These are phyloP conservation scores for Tryphoninae sp. DNA, from an alignment of 2,888 invertebrate species.

Conservation along the genomic window DNA sequence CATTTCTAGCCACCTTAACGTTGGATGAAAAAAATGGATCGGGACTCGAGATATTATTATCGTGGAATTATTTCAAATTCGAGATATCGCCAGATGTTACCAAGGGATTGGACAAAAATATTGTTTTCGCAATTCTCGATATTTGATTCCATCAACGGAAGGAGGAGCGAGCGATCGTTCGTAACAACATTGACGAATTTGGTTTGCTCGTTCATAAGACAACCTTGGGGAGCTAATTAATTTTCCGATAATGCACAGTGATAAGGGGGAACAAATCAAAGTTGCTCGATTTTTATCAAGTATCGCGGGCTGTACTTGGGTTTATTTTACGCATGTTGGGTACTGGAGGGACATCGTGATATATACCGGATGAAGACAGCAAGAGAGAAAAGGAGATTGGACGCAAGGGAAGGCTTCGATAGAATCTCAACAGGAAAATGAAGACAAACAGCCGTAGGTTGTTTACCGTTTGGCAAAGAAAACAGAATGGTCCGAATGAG, in stretches of 20 bases:
- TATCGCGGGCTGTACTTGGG: not conserved
- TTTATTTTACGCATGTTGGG: not conserved
- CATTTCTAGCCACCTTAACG: too few relatives aligned
- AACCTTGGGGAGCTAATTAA: constrained; percentile 17
- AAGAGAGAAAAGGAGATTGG: not conserved
- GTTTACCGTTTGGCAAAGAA: constrained; percentile 35
- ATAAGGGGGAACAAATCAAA: not conserved
- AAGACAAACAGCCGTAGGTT: constrained; percentile 42
- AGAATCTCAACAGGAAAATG: constrained; percentile 8
- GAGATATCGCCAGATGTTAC: too few relatives aligned
- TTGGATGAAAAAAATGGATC: too few relatives aligned
- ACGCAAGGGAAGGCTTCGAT: not conserved
- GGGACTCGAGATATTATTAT: too few relatives aligned
- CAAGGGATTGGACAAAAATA: too few relatives aligned
- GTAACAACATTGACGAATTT: not conserved
- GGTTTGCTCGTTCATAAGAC: not conserved
- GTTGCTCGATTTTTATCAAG: constrained; percentile 21
- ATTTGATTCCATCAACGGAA: not conserved
- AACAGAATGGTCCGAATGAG: constrained; percentile 27
- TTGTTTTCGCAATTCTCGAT: too few relatives aligned
- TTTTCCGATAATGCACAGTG: not conserved
- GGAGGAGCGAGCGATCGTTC: not conserved
- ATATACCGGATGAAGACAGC: too few relatives aligned
- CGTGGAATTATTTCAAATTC: too few relatives aligned
- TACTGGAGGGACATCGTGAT: not conserved